phyloP scores from a whole-genome alignment of 2,113 vertebrate genomes.

The Gavialis gangeticus region DNA sequence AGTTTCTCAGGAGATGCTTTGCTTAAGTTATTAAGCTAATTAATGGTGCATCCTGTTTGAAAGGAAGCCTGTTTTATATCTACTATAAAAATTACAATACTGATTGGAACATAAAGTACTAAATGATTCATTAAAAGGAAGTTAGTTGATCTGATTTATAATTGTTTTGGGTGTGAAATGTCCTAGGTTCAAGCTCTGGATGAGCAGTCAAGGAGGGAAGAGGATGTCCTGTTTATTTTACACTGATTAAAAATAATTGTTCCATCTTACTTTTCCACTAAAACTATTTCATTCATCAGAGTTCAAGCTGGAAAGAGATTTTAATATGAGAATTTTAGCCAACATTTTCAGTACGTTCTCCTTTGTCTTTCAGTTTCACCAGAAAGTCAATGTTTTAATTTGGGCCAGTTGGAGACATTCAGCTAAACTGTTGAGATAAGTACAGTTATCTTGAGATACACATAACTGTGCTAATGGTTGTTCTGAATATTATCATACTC shows the following conservation, averaged over 20 bases:
- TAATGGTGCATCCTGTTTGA: slow-evolving; percentile 17
- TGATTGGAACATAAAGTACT: background rate
- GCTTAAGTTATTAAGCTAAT: background rate
- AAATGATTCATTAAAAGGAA: background rate
- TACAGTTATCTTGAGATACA: rapidly evolving
- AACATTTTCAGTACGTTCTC: background rate
- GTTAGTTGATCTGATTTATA: background rate
- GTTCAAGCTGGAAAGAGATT: background rate
- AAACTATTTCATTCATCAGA: background rate
- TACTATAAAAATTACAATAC: background rate
- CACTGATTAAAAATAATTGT: slow-evolving; percentile 18
- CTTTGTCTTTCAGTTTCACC: background rate
- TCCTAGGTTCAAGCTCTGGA: background rate
- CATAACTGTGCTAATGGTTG: background rate
- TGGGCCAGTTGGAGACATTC: background rate
- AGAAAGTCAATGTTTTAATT: background rate
- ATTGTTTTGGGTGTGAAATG: background rate
- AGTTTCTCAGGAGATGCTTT: background rate
- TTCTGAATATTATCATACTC: background rate
- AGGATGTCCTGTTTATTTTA: background rate
- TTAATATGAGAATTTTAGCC: background rate
- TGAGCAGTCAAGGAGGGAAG: background rate
- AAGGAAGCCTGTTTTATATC: slow-evolving; percentile 30
- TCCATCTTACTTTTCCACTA: background rate
- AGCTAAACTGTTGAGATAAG: background rate